Evolutionary conservation across 2,113 vertebrate genomes (phyloP).

Genomic region (Eidolon helvum): DNA sequence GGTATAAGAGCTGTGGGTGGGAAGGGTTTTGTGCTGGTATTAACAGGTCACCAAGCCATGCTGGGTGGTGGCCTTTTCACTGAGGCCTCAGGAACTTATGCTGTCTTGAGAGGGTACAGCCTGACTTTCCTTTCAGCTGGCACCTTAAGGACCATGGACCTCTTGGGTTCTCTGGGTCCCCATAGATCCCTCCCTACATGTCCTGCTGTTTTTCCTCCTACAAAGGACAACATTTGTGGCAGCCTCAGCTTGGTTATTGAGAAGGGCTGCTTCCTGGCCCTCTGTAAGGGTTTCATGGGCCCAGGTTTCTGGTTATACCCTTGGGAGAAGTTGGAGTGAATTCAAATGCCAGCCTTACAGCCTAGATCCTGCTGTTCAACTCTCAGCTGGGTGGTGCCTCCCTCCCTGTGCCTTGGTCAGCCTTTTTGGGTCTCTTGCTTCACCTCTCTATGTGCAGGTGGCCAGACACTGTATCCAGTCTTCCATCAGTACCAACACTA

Average conservation of each 20-base stretch:
- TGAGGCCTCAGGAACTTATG: not conserved
- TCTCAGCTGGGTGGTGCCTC: fast-evolving
- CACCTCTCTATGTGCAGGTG: not conserved
- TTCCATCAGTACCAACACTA: fast-evolving
- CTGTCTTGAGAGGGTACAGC: not conserved
- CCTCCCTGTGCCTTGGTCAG: not conserved
- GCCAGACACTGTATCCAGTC: fast-evolving
- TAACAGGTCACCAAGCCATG: fast-evolving
- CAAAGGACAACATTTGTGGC: fast-evolving
- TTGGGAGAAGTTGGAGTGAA: not conserved
- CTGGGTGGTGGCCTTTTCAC: not conserved
- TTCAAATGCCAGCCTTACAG: not conserved
- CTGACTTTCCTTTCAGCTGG: not conserved
- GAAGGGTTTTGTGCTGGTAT: not conserved
- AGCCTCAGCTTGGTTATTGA: not conserved
- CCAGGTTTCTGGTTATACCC: not conserved
- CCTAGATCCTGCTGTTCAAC: fast-evolving
- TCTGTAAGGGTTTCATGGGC: not conserved
- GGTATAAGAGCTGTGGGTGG: fast-evolving
- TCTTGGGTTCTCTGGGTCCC: not conserved
- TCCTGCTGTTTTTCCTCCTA: not conserved
- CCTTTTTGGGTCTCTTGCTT: fast-evolving
- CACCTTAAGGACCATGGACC: not conserved
- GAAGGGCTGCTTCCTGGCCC: not conserved
- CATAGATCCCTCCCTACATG: fast-evolving